Conservation (phyloP, 2,113 vertebrate genomes). For the Alexandromys fortis region DNA sequence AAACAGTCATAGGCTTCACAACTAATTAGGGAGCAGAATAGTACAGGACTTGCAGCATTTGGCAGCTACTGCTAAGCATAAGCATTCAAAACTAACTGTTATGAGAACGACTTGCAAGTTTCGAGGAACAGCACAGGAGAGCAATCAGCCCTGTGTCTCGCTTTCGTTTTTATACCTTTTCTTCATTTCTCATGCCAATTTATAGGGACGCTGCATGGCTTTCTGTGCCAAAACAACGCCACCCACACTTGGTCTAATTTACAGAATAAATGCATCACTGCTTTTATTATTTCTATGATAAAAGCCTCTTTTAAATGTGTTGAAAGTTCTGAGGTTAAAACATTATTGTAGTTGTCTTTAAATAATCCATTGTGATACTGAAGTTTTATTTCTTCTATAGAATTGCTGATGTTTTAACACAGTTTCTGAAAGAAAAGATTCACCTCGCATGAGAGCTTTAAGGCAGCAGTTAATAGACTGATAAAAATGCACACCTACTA, state of each 20-base stretch:
- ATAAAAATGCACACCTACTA: neutral
- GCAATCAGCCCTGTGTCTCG: conserved; percentile 4
- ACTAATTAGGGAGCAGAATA: conserved; percentile 85
- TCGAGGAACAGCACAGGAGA: conserved; percentile 72
- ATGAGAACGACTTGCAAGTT: conserved; percentile 79
- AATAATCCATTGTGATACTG: conserved; percentile 35
- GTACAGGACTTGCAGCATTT: conserved; percentile 84
- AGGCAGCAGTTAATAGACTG: neutral
- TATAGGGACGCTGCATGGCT: conserved; percentile 41
- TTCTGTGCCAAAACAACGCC: conserved; percentile 76
- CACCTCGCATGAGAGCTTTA: neutral
- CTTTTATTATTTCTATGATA: conserved; percentile 79
- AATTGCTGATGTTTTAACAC: conserved; percentile 30
- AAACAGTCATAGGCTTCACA: conserved; percentile 85
- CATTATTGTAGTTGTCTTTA: conserved; percentile 50
- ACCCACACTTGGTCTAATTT: conserved; percentile 72
- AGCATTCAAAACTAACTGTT: conserved; percentile 83
- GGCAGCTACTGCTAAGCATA: conserved; percentile 84
- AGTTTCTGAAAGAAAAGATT: conserved; percentile 53
- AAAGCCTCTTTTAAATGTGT: conserved; percentile 68
- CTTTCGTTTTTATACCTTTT: conserved; percentile 69
- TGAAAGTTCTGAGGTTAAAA: conserved; percentile 79
- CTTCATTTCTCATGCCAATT: conserved; percentile 65
- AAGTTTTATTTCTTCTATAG: neutral
- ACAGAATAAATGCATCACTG: conserved; percentile 68